Conservation (phyloP, 2,113 vertebrate species). For the Melozone crissalis region DNA sequence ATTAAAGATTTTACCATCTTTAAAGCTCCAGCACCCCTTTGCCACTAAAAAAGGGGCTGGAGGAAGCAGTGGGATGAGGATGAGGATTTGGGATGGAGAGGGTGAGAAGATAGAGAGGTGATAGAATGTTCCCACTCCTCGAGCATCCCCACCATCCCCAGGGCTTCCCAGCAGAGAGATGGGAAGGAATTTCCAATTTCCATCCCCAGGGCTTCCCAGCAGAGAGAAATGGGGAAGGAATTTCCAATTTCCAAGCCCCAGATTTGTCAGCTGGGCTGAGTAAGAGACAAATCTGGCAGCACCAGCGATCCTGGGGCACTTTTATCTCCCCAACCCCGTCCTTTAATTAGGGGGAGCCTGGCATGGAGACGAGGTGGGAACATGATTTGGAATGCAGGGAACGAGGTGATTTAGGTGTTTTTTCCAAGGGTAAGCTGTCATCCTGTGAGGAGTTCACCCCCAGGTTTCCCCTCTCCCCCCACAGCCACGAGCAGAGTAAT, state of each 20-base stretch:
- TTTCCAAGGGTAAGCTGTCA: not conserved
- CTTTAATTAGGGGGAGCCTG: not conserved
- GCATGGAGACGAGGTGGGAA: not conserved
- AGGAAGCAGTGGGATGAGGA: not conserved
- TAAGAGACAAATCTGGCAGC: not conserved
- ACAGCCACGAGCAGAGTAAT: not conserved
- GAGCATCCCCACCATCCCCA: not conserved
- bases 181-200: not conserved
- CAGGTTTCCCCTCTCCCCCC: not conserved
- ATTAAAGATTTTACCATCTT: not conserved
- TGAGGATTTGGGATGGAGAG: no score
- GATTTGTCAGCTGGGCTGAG: not conserved
- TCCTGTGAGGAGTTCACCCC: not conserved
- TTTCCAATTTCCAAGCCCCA: not conserved
- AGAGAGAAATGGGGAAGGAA: not conserved
- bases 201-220: not conserved
- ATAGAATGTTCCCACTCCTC: rapidly evolving
- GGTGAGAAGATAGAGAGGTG: not conserved
- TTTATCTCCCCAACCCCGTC: not conserved
- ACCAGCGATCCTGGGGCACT: not conserved
- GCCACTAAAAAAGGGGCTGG: not conserved
- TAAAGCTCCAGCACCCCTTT: not conserved
- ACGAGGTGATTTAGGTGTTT: not conserved
- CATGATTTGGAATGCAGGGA: not conserved
- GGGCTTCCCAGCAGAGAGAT: not conserved